Evolutionary conservation across 2,888 invertebrate genomes (phyloP).

Genomic region (Lycophotia porphyrea): DNA sequence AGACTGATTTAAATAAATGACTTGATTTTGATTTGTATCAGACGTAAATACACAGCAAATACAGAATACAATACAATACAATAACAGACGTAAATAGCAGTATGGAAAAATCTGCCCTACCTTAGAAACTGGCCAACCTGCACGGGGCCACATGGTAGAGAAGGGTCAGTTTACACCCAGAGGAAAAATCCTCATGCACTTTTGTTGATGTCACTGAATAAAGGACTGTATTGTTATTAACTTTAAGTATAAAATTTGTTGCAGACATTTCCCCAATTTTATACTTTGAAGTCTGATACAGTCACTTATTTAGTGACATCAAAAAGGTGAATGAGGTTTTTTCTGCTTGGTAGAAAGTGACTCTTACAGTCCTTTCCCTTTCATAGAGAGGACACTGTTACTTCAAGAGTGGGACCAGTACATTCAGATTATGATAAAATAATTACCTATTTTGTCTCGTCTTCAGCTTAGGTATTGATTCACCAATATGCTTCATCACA

Average conservation of each 20-base stretch:
- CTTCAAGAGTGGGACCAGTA: not conserved
- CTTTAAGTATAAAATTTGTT: not conserved
- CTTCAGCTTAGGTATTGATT: conserved; percentile 97
- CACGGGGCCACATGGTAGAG: not conserved
- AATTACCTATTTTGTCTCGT: conserved; percentile 91
- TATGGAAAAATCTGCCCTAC: not conserved
- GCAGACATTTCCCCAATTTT: not conserved
- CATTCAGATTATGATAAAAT: not conserved
- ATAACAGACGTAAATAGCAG: too few relatives aligned
- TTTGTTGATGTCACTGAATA: not conserved
- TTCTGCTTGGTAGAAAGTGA: not conserved
- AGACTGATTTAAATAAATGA: too few relatives aligned
- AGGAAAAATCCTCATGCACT: too few relatives aligned
- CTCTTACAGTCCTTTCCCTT: not conserved
- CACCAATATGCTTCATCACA: conserved; percentile 94
- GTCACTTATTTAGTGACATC: not conserved
- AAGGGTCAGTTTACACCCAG: not conserved
- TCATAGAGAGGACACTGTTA: not conserved
- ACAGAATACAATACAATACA: too few relatives aligned
- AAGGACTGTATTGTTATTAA: not conserved
- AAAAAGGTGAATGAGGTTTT: not conserved
- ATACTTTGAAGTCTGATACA: not conserved
- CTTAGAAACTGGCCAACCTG: not conserved
- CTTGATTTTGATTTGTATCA: too few relatives aligned
- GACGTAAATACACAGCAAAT: too few relatives aligned